Base-by-base conservation (phyloP, 2,113 vertebrate genomes). In the Nannospalax galili region DNA sequence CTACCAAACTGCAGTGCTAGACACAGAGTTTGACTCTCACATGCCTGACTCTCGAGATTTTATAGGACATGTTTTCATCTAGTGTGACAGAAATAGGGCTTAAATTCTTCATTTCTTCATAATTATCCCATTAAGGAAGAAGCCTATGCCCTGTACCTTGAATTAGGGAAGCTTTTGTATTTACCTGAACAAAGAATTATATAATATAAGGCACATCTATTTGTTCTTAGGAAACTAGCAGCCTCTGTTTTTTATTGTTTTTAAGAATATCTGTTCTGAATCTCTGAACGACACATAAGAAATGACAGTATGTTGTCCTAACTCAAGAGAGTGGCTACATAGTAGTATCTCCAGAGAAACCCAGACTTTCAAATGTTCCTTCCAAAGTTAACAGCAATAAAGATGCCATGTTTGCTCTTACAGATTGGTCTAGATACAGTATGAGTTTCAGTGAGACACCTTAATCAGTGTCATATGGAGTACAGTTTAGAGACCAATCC, bases 101-200 rank as follows among this genome's bases (percentile, higher is more conserved):
- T 30, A 6, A 7, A 52, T 52, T 52, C 48, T n/a, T 35, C 26
- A 60, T 45, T 30, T 67, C 30, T 52, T 82, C 42, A n/a, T 22
- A 30, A 48, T 64, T 22, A 40, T 82, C 3, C 60, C 3, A 52
- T 42, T 3, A 56, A 56, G 37, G 24, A 28, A 72, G 45, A 56
- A 15, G 22, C 35, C 1, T 69, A 28, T 19, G 0, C 9, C 0
- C 11, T 19, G 5, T 12, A 26, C 8, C n/a, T 75, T 58, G 45
- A n/a, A 28, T 82, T 75, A 42, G 3, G 16, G 45, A n/a, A 42
- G 30, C 22, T 5, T 58, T 60, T 17, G 4, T 28, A 11, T 30
- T 1, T 60, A 16, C 52, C 15, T 20, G 15, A 24, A 84, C 7
- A 69, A 69, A 77, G 6, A 10, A 3, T n/a, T 14, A n/a, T 74